Base-by-base conservation (phyloP, 2,113 vertebrate genomes). In the Nothocercus nigrocapillus region DNA sequence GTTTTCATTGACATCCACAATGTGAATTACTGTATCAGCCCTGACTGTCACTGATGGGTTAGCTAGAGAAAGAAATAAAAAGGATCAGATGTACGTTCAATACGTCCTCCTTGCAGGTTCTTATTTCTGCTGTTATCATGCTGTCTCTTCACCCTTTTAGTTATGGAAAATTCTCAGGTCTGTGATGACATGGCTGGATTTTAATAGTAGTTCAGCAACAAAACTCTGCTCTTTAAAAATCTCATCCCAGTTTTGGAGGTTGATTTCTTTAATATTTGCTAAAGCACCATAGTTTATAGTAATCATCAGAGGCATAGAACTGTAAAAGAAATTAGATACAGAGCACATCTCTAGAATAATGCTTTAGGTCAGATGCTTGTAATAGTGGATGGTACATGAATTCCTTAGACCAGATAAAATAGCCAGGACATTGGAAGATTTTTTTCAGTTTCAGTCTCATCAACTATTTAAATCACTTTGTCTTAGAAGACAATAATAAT, bases 1-100 rank as follows among this genome's bases (percentile, higher is more conserved):
- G 93, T 98, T 98, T 89, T 98, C 98, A 24, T 98, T 98, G 59
- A 98, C 97, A 73, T 98, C 98, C 94, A 98, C 92, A 84, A 99
- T 98, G 44, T 97, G 98, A 61, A 99, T 98, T 4, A 97, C 97
- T 13, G 99, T 96, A 68, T 97, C 88, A 3, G 98, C 98, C 49
- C 98, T 98, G 1, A 98, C 97, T 7, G 97, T 98, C 76, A 98
- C 89, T 9, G 97, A 97, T 1, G 98, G 97, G 58, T 98, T 98
- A 83, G 97, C 98, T 99, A 78, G 51, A 67, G 88, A 54, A 47
- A 88, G 45, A 17, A 47, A 40, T 45, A 74, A 40, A 56, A 38
- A 34, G 12, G 27, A 75, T 21, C 61, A 53, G 16, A 72, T 53
- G 36, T 18, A 36, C 27, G 24, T 72, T n/a, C 14, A 38, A 7